phyloP scores from a whole-genome alignment of 2,113 vertebrate species.

The Passer montanus region DNA sequence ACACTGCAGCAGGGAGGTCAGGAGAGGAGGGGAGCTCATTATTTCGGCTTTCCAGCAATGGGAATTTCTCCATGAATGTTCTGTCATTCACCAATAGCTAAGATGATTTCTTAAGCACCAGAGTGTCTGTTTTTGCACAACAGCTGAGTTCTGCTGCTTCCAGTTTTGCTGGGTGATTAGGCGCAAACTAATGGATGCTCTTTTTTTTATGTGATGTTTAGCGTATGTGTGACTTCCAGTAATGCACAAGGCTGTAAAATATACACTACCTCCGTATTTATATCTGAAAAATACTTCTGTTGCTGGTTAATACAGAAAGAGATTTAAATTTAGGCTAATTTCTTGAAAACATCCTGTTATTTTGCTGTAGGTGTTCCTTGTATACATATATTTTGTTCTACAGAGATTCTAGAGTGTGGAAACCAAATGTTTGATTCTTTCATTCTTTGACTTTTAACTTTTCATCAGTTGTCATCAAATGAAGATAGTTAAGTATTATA shows the following conservation, averaged over 20 bases:
- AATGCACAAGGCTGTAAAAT: neutral
- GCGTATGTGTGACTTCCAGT: neutral
- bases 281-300: neutral
- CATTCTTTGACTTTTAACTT: neutral
- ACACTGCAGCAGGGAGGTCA: neutral
- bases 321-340: neutral
- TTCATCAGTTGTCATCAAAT: neutral
- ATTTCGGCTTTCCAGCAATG: neutral
- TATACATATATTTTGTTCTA: neutral
- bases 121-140: rapidly evolving
- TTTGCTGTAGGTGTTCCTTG: neutral
- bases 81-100: neutral
- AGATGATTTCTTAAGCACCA: neutral
- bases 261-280: neutral
- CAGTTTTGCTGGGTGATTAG: neutral
- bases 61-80: neutral
- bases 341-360: neutral
- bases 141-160: neutral
- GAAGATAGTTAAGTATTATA: neutral
- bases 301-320: neutral
- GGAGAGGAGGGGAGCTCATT: neutral
- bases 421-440: neutral
- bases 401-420: neutral
- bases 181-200: neutral
- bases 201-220: neutral